These are phyloP conservation scores for Ficedula albicollis DNA, from an alignment of 2,797 vertebrate species.

Conservation along the genomic window DNA sequence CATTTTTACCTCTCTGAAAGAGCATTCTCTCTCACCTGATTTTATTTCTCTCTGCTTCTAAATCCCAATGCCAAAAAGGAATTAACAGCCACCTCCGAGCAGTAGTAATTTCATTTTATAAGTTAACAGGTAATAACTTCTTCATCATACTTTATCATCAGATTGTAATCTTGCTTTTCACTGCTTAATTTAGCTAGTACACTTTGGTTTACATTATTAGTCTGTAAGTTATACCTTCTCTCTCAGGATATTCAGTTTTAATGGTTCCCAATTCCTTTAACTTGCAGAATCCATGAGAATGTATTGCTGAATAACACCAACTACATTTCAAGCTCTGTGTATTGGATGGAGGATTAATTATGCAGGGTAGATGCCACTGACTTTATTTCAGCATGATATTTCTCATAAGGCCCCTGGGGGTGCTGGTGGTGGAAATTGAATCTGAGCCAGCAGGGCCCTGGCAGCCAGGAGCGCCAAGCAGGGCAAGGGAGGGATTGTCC, in stretches of 20 bases:
- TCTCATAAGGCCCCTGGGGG: neutral
- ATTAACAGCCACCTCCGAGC: constrained; percentile 22
- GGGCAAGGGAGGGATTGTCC: neutral
- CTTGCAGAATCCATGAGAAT: neutral
- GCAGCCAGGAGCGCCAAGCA: neutral
- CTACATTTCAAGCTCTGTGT: neutral
- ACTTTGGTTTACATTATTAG: constrained; percentile 20
- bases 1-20: neutral
- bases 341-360: neutral
- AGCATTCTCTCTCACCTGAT: neutral
- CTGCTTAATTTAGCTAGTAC: constrained; percentile 23
- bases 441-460: neutral
- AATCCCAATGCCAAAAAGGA: constrained; percentile 14
- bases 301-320: neutral
- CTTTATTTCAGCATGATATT: neutral
- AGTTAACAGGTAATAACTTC: constrained; percentile 34
- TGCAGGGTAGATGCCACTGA: neutral
- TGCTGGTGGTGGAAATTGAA: neutral
- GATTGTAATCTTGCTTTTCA: constrained; percentile 19
- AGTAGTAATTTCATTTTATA: constrained; percentile 12
- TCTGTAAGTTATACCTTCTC: neutral
- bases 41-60: constrained; percentile 5
- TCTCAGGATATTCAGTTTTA: neutral
- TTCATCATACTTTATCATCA: constrained; percentile 20
- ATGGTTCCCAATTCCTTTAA: neutral